These are phyloP conservation scores for Rhopalosiphum padi DNA, from an alignment of 1,140 invertebrate genomes.

Conservation along the genomic window DNA sequence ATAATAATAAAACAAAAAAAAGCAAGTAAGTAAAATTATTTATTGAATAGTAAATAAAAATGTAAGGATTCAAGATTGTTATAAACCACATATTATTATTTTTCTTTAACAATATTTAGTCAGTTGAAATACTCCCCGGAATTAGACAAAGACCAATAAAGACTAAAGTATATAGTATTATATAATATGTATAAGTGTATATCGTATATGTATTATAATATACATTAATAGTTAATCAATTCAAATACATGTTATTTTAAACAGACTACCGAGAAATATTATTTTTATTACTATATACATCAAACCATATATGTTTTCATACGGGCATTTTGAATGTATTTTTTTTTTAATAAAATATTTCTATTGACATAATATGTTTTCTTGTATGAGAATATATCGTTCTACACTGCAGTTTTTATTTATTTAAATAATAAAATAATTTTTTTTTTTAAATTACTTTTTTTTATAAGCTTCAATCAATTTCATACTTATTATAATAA, in stretches of 20 bases:
- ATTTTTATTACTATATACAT: not conserved
- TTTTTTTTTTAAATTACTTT: not conserved
- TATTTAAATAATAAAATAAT: not conserved
- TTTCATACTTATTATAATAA: not conserved
- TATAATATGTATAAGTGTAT: not conserved
- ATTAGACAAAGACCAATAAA: not conserved
- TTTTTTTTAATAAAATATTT: not conserved
- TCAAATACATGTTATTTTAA: not conserved
- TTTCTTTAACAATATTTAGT: not conserved
- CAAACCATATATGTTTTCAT: not conserved
- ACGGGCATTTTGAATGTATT: not conserved
- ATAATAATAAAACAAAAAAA: not conserved
- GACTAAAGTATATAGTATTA: not conserved
- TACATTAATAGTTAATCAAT: not conserved
- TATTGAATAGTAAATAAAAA: not conserved
- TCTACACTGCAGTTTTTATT: too few species aligned
- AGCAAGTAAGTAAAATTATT: not conserved
- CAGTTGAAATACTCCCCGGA: not conserved
- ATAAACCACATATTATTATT: conserved; percentile 10
- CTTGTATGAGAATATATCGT: not conserved
- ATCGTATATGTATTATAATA: too few species aligned
- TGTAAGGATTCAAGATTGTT: not conserved
- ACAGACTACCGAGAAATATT: not conserved
- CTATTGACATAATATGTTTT: not conserved
- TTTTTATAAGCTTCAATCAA: not conserved